Evolutionary conservation across 2,797 vertebrate genomes (phyloP).

Genomic region (Meriones psammophilus): DNA sequence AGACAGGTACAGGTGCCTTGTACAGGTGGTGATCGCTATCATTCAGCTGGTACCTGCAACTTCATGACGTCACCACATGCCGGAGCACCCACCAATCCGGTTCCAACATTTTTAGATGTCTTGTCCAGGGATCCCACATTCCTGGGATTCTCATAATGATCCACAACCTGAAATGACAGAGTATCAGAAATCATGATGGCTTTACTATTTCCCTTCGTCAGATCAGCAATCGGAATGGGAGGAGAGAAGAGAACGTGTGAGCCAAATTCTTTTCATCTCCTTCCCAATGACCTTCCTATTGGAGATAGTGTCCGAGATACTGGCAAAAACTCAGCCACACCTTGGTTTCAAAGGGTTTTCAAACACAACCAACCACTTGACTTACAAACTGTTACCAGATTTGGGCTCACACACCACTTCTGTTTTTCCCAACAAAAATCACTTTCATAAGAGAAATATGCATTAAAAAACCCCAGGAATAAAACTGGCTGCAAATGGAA

Average conservation of each 20-base stretch:
- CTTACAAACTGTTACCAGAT: neutral
- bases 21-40: no score
- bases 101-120: constrained; percentile 95
- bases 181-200: neutral
- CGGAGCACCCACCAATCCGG: constrained; percentile 97
- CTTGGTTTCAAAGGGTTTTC: neutral
- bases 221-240: neutral
- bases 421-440: neutral
- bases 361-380: neutral
- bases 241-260: neutral
- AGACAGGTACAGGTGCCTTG: no score
- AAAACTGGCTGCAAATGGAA: neutral
- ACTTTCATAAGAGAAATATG: neutral
- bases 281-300: neutral
- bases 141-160: constrained; percentile 98
- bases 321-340: neutral
- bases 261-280: neutral
- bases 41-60: constrained; percentile 91
- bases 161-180: constrained; percentile 92
- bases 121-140: constrained; percentile 97
- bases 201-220: neutral
- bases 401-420: neutral
- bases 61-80: constrained; percentile 99
- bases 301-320: neutral
- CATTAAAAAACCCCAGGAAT: neutral